These are phyloP conservation scores for Choristoneura rosaceana DNA, from an alignment of 2,888 invertebrate genomes.

Conservation along the genomic window DNA sequence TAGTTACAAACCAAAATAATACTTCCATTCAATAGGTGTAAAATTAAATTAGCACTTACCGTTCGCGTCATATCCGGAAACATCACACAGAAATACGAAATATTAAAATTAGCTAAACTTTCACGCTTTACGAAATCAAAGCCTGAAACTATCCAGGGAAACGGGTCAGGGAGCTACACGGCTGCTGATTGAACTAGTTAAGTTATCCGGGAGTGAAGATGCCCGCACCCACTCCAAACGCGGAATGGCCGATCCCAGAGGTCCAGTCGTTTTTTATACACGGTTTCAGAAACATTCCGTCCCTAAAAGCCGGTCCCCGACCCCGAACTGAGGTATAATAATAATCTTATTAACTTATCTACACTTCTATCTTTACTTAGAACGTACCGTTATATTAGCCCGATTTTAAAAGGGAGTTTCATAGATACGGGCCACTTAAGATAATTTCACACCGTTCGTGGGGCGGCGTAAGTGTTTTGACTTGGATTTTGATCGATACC, in stretches of 20 bases:
- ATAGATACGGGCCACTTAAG: conserved; percentile 77
- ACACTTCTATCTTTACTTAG: conserved; percentile 83
- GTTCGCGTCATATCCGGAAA: conserved; percentile 60
- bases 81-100: conserved; percentile 61
- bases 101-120: conserved; percentile 58
- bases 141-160: conserved; percentile 54
- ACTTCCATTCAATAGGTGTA: background rate
- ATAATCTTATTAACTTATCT: conserved; percentile 85
- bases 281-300: conserved; percentile 81
- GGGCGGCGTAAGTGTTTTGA: conserved; percentile 71
- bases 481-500: conserved; percentile 57
- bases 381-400: conserved; percentile 80
- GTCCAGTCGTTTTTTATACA: conserved; percentile 82
- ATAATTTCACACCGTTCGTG: conserved; percentile 81
- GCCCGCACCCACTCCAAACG: conserved; percentile 75
- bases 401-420: conserved; percentile 75
- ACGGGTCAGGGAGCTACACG: conserved; percentile 24
- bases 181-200: conserved; percentile 59
- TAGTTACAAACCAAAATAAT: too few relatives aligned
- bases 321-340: conserved; percentile 78
- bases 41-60: conserved; percentile 57
- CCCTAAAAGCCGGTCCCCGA: conserved; percentile 81
- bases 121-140: conserved; percentile 57
- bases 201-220: conserved; percentile 69
- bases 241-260: conserved; percentile 80